Evolutionary conservation across 2,113 vertebrate genomes (phyloP).

Genomic region (Hemiscyllium ocellatum): DNA sequence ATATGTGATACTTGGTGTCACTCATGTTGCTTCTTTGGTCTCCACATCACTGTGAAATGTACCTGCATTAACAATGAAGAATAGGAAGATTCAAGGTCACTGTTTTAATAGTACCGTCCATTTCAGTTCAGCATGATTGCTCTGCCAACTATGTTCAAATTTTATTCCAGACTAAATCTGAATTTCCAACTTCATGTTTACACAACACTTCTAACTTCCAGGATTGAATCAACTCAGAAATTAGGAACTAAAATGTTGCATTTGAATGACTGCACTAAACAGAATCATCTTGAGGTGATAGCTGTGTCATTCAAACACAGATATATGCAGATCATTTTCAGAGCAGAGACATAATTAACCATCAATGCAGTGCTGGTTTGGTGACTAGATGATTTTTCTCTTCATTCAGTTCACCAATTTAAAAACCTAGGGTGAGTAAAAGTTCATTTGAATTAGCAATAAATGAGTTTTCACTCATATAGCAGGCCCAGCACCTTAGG

Average conservation of each 20-base stretch:
- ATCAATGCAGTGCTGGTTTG: slow-evolving; percentile 13
- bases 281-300: slow-evolving; percentile 10
- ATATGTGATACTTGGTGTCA: background rate
- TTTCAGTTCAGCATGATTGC: background rate
- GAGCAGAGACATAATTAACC: slow-evolving; percentile 31
- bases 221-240: slow-evolving; percentile 15
- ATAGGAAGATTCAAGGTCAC: background rate
- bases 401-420: slow-evolving; percentile 33
- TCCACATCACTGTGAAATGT: background rate
- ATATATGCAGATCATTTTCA: slow-evolving; percentile 34
- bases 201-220: background rate
- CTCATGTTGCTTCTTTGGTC: background rate
- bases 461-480: slow-evolving; percentile 30
- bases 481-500: slow-evolving; percentile 20
- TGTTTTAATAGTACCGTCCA: background rate
- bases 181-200: slow-evolving; percentile 17
- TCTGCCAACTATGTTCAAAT: background rate
- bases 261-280: background rate
- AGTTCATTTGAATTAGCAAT: slow-evolving; percentile 36
- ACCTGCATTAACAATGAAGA: background rate
- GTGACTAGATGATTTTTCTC: slow-evolving; percentile 27
- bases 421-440: slow-evolving; percentile 31
- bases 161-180: slow-evolving; percentile 3
- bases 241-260: slow-evolving; percentile 11
- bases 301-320: slow-evolving; percentile 29